Evolutionary conservation across 2,113 vertebrate species (phyloP).

Genomic region (Bos taurus): ARS-UCD2.0 NC_037330.1:39932001-39932500

Average conservation of each 20-base stretch:
- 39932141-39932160: slow-evolving; percentile 63
- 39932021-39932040: slow-evolving; percentile 82
- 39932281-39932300: slow-evolving; percentile 57
- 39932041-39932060: slow-evolving; percentile 79
- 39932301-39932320: slow-evolving; percentile 51
- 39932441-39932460: background rate
- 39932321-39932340: slow-evolving; percentile 52
- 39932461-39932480: slow-evolving; percentile 46
- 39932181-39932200: slow-evolving; percentile 17
- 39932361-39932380: slow-evolving; percentile 66
- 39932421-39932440: background rate
- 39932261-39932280: slow-evolving; percentile 52
- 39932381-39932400: slow-evolving; percentile 68
- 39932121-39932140: slow-evolving; percentile 65
- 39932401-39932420: slow-evolving; percentile 59
- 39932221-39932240: slow-evolving; percentile 52
- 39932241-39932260: slow-evolving; percentile 40
- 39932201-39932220: slow-evolving; percentile 55
- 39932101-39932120: slow-evolving; percentile 69
- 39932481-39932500: slow-evolving; percentile 11
- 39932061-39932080: slow-evolving; percentile 84
- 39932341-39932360: slow-evolving; percentile 32
- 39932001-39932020: slow-evolving; percentile 85
- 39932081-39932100: slow-evolving; percentile 68
- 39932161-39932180: slow-evolving; percentile 59